phyloP scores from a whole-genome alignment of 2,113 vertebrate genomes.

The Varanus salvator region DNA sequence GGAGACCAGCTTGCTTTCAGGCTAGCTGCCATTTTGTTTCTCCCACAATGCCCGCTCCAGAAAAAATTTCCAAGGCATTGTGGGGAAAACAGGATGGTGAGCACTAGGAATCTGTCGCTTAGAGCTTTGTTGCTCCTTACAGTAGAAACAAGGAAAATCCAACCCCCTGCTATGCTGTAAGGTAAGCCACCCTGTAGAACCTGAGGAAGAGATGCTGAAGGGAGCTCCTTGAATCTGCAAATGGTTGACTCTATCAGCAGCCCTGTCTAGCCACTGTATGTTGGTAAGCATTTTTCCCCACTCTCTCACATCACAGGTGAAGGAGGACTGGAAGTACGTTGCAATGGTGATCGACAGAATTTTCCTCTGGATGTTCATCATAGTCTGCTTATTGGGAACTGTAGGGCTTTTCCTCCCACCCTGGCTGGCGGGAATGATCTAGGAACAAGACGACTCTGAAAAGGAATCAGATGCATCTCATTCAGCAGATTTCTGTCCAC shows the following conservation, averaged over 20 bases:
- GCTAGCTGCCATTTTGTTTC: too few relatives aligned
- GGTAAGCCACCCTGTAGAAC: background rate
- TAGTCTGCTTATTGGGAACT: slow-evolving; percentile 95
- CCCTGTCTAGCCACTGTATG: background rate
- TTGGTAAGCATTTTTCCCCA: fast-evolving
- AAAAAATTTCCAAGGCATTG: too few relatives aligned
- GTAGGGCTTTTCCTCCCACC: slow-evolving; percentile 96
- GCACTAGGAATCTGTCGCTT: too few relatives aligned
- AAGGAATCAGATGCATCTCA: slow-evolving; percentile 23
- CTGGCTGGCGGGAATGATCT: slow-evolving; percentile 98
- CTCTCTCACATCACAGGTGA: slow-evolving; percentile 81
- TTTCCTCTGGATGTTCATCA: slow-evolving; percentile 98
- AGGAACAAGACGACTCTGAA: slow-evolving; percentile 47
- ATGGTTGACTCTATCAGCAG: background rate
- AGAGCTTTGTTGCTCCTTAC: too few relatives aligned
- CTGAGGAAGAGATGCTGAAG: background rate
- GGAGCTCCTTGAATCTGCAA: background rate
- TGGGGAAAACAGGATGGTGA: too few relatives aligned
- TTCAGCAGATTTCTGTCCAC: slow-evolving; percentile 26
- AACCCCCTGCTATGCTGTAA: background rate
- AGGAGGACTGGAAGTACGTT: slow-evolving; percentile 98
- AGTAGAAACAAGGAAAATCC: too few relatives aligned
- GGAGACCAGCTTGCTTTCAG: too few relatives aligned
- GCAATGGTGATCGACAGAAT: slow-evolving; percentile 99
- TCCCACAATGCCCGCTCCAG: too few relatives aligned